Conservation (phyloP, 2,797 vertebrate genomes). For the Acipenser oxyrinchus region DNA sequence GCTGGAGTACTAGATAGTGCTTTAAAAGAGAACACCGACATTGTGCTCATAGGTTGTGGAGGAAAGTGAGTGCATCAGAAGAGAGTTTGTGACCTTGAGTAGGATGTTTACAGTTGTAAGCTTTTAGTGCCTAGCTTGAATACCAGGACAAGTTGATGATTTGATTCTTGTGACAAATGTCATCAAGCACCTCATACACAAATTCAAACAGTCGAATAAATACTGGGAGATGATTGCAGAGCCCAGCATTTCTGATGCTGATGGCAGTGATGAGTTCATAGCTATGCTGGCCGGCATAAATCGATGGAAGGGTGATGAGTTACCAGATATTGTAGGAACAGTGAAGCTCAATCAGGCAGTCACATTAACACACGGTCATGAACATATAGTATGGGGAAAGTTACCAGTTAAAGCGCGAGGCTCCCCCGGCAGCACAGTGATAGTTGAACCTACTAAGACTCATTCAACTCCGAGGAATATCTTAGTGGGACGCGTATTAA, state of each 20-base stretch:
- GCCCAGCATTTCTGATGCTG: no score
- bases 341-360: neutral
- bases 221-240: no score
- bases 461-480: neutral
- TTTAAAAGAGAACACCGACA: neutral
- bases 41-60: neutral
- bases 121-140: neutral
- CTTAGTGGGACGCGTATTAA: neutral
- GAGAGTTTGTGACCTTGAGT: neutral
- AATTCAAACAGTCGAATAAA: neutral
- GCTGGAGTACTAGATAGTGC: neutral
- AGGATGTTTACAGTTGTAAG: neutral
- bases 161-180: neutral
- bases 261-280: no score
- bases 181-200: neutral
- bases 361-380: neutral
- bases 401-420: neutral
- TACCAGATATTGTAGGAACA: no score
- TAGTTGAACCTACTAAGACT: neutral
- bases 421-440: neutral
- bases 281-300: no score
- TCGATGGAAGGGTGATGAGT: no score
- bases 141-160: neutral
- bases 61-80: neutral
- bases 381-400: neutral